Conservation (phyloP, 1,140 invertebrate genomes). For the Spodoptera litura region DNA sequence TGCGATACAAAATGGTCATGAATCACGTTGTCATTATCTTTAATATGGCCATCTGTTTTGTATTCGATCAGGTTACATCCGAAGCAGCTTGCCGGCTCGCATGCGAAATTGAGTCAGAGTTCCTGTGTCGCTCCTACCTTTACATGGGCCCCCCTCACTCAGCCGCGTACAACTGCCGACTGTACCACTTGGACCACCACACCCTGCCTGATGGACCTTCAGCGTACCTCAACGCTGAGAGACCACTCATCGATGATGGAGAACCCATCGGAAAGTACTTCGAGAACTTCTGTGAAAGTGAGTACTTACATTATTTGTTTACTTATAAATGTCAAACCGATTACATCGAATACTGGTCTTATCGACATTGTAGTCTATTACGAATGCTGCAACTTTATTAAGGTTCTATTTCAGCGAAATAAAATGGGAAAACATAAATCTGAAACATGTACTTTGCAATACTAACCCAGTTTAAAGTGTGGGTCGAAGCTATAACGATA, state of each 20-base stretch:
- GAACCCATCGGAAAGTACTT: constrained; percentile 95
- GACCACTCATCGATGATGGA: constrained; percentile 96
- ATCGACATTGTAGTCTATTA: not conserved
- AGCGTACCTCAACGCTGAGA: constrained; percentile 94
- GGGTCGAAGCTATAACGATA: constrained; percentile 25
- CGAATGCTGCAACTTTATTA: not conserved
- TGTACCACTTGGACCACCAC: constrained; percentile 97
- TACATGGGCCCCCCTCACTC: constrained; percentile 92
- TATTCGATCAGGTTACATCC: constrained; percentile 88
- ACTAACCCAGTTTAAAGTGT: constrained; percentile 32
- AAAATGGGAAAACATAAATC: constrained; percentile 25
- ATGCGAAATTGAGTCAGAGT: constrained; percentile 97
- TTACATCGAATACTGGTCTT: not conserved
- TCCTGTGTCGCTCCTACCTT: constrained; percentile 96
- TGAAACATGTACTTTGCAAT: constrained; percentile 26
- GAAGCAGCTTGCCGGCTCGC: constrained; percentile 94
- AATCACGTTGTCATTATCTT: constrained; percentile 34
- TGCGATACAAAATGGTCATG: constrained; percentile 13
- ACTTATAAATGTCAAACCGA: not conserved
- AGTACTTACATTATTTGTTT: constrained; percentile 64
- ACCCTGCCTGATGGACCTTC: constrained; percentile 96
- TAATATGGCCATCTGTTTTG: constrained; percentile 47
- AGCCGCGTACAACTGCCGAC: constrained; percentile 94
- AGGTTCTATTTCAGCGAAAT: not conserved
- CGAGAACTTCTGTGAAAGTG: constrained; percentile 95